Evolutionary conservation across 2,113 vertebrate genomes (phyloP).

Genomic region (Malurus melanocephalus): DNA sequence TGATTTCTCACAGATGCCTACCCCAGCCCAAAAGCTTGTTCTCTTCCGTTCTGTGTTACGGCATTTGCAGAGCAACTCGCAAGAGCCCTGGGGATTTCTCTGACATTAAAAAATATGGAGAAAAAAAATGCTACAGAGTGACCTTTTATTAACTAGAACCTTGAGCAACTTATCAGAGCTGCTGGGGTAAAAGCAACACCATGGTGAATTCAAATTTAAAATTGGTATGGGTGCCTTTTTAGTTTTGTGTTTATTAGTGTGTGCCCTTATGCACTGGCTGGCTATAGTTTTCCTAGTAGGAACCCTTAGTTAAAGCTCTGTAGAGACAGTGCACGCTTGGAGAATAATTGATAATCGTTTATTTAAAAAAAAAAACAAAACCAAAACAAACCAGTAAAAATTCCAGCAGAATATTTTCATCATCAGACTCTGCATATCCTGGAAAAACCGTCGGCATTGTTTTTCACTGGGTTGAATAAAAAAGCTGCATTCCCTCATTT

Average conservation of each 20-base stretch:
- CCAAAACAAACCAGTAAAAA: background rate
- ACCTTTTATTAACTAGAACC: slow-evolving; percentile 47
- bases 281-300: background rate
- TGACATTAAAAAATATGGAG: slow-evolving; percentile 47
- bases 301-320: background rate
- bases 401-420: background rate
- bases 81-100: slow-evolving; percentile 7
- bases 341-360: background rate
- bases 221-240: background rate
- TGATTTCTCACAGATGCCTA: background rate
- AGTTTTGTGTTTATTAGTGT: background rate
- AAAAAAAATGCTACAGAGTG: background rate
- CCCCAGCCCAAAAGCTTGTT: background rate
- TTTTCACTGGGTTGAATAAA: background rate
- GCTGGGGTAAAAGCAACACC: background rate
- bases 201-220: background rate
- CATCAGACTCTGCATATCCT: background rate
- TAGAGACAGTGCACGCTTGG: background rate
- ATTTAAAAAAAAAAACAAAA: background rate
- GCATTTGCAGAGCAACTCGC: background rate
- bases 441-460: background rate
- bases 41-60: background rate
- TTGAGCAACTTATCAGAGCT: background rate
- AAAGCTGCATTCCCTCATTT: background rate
- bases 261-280: background rate